Evolutionary conservation across 2,888 invertebrate genomes (phyloP), one percentile per base, ranked within the genome.

Genomic region (Eudemis profundana): DNA sequence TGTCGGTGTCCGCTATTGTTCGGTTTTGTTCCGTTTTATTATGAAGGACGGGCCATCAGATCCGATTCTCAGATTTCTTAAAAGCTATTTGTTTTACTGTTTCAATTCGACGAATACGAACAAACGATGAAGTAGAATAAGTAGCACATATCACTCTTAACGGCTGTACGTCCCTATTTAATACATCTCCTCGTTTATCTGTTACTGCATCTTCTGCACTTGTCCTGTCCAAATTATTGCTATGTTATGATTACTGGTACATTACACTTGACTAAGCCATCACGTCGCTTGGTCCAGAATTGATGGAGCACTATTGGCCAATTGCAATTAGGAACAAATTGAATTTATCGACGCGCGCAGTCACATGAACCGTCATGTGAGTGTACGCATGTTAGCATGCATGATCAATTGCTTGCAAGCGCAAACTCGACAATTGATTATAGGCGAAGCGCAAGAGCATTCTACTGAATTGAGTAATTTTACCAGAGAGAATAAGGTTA

Each of bases 1-100:
- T 51, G 74, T 72, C 79, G 70, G 66, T 66, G 71, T 66, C 63
- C 47, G 47, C 62, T 56, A 59, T 68, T 60, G 53, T 60, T 36
- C 17, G 29, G 57, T 33, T 44, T 59, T 59, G 57, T 54, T 54
- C 54, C 49, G 4, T 14, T 46, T 51, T 53, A 53, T 51, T 42
- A 61, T 51, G 21, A 51, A 51, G 14, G 59, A 46, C 46, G 38
- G 19, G n/a, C n/a, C 36, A 33, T 44, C 4, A 1, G 40, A 49
- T 38, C 14, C 17, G 38, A n/a, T 12, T 49, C 17, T 42, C 3
- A 44, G 42, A n/a, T 29, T 50, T n/a, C 14, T 21, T n/a, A 12
- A 46, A 12, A 19, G 33, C 33, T 33, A 10, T 33, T 33, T 33
- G 33, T 33, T 33, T 33, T 33, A 33, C 33, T 10, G 33, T 8